Base-by-base conservation (phyloP, 2,797 vertebrate genomes). In the Rhinella marina region DNA sequence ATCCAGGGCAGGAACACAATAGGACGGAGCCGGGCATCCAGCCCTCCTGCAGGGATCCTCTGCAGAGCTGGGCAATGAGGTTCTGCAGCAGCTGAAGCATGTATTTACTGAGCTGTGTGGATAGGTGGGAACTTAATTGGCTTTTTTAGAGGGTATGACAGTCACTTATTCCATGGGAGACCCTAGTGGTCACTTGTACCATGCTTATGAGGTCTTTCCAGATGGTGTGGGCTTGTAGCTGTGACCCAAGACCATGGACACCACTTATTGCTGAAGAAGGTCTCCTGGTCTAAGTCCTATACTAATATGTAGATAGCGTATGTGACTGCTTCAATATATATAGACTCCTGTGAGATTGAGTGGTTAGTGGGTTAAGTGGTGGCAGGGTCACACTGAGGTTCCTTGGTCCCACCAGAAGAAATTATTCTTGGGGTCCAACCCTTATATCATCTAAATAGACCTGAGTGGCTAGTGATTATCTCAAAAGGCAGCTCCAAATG, bases 81-180 rank as follows among this genome's bases (percentile, higher is more conserved):
- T 79, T 25, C 62, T 88, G 82, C 82, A 88, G 82, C 76, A 82
- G 80, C 57, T 64, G 16, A 17, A 25, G 32, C 9, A 81, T 48
- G 57, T 29, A 81, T n/a, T n/a, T 48, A 59, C 59, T 50, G 25
- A 17, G 52, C 50, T 77, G 23, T 29, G 25, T 78, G 25, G 54
- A 19, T 11, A 27, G 54, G 77, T 6, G 41, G 41, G 41, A 41
- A 41, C 41, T 41, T 41, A 41, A 41, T 6, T 41, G 41, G 41
- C 41, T 41, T 41, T 4, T 41, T 41, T 41, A 41, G 41, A 41
- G 41, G 41, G 41, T 41, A 41, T 41, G 41, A 21, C 61, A 62
- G 16, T 32, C 68, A 32, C 27, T 32, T 32, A 32, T 6, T 32
- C 25, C 64, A 25, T 25, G 23, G 8, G 4, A 68, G 13, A 29